A percentile compares a stretch with the other conserved stretches of the same genome.
Conservation (phyloP, 2,113 vertebrate genomes). For the Nipponia nippon region DNA sequence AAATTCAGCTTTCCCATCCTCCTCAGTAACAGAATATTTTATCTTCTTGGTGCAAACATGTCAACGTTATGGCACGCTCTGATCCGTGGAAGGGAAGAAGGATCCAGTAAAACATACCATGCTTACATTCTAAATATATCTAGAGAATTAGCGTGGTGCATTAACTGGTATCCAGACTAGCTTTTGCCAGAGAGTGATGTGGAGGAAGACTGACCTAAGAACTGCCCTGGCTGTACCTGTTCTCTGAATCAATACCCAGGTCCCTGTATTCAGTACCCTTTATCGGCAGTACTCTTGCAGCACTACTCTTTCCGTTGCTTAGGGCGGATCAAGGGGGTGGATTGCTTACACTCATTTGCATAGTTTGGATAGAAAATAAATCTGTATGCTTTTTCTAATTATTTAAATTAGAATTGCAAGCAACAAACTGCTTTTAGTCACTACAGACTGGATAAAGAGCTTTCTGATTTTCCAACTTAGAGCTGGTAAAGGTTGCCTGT, state of each 20-base stretch:
- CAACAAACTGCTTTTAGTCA: neutral
- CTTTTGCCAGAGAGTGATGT: neutral
- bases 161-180: neutral
- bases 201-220: neutral
- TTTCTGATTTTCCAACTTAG: slow-evolving; percentile 1
- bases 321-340: neutral
- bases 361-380: neutral
- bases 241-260: neutral
- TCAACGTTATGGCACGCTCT: neutral
- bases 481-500: slow-evolving; percentile 39
- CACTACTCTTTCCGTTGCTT: neutral
- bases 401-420: neutral
- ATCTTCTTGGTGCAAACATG: neutral
- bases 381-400: neutral
- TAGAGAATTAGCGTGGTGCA: neutral
- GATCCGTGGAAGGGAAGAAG: neutral
- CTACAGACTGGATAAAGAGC: neutral
- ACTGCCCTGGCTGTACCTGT: neutral
- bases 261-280: neutral
- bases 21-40: neutral
- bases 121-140: neutral
- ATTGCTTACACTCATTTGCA: neutral
- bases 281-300: neutral
- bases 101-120: neutral
- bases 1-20: neutral